These are phyloP conservation scores for Micromesistius poutassou DNA, from an alignment of 2,797 vertebrate genomes.

Conservation along the genomic window DNA sequence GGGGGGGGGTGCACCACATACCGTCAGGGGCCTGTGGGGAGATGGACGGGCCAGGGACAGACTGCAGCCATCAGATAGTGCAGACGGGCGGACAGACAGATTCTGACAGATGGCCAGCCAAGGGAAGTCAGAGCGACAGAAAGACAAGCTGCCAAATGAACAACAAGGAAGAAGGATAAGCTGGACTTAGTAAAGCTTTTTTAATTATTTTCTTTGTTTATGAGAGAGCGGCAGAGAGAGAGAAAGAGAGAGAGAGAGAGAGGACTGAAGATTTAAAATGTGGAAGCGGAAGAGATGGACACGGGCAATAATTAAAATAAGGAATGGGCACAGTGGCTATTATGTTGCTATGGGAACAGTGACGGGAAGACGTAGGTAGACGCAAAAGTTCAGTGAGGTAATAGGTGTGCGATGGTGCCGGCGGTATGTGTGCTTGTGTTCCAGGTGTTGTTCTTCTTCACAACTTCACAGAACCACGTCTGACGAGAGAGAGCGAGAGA, in stretches of 20 bases:
- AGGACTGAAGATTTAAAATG: too few species aligned
- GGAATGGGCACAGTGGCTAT: conserved; percentile 25
- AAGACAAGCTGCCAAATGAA: background rate
- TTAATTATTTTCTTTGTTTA: too few species aligned
- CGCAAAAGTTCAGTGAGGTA: too few species aligned
- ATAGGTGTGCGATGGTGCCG: too few species aligned
- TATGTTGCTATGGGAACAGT: conserved; percentile 52
- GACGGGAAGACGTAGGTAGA: background rate
- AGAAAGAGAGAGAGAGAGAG: background rate
- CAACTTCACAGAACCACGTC: too few species aligned
- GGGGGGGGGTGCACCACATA: background rate
- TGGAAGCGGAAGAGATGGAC: background rate
- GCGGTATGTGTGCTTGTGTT: too few species aligned
- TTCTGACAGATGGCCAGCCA: background rate
- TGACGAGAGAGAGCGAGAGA: background rate
- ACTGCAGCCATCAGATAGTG: conserved; percentile 45
- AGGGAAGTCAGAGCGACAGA: background rate
- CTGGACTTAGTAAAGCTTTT: background rate
- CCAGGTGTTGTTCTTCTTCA: too few species aligned
- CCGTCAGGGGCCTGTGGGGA: conserved; percentile 19
- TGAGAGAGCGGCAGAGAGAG: background rate
- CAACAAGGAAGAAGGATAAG: background rate
- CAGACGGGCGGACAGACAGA: conserved; percentile 40
- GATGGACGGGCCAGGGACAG: conserved; percentile 36
- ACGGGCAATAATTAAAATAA: background rate